These are phyloP conservation scores for Falcaria lacertinaria DNA, from an alignment of 2,888 invertebrate genomes.

Conservation along the genomic window DNA sequence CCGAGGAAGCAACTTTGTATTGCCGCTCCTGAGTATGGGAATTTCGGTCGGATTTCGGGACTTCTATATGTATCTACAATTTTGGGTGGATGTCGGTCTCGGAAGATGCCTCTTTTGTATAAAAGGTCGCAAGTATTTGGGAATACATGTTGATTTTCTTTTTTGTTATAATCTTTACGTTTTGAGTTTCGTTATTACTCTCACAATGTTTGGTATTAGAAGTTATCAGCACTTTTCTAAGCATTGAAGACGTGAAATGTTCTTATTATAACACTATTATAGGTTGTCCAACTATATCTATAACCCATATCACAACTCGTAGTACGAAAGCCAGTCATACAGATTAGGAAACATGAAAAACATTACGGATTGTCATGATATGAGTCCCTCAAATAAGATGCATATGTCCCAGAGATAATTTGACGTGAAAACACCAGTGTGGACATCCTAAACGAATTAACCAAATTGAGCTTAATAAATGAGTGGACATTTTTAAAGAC, in stretches of 20 bases:
- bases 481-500: background rate
- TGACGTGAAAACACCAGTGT: background rate
- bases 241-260: too few relatives aligned
- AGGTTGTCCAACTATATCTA: too few relatives aligned
- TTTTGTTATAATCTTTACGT: too few relatives aligned
- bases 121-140: background rate
- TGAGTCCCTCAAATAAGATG: too few relatives aligned
- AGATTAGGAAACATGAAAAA: too few relatives aligned
- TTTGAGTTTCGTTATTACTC: too few relatives aligned
- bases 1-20: conserved; percentile 55
- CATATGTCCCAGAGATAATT: background rate
- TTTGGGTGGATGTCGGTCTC: background rate
- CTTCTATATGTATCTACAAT: conserved; percentile 14
- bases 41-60: conserved; percentile 47
- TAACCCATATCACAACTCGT: too few relatives aligned
- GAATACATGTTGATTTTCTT: background rate
- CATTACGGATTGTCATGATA: too few relatives aligned
- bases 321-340: too few relatives aligned
- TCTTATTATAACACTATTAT: too few relatives aligned
- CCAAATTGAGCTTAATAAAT: background rate
- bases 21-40: conserved; percentile 28
- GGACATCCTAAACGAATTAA: background rate
- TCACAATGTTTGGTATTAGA: too few relatives aligned
- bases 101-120: background rate
- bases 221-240: too few relatives aligned